Evolutionary conservation across 1,140 invertebrate genomes (phyloP), one percentile per base, ranked within the genome.

Genomic region (Brachionus sp.): DNA sequence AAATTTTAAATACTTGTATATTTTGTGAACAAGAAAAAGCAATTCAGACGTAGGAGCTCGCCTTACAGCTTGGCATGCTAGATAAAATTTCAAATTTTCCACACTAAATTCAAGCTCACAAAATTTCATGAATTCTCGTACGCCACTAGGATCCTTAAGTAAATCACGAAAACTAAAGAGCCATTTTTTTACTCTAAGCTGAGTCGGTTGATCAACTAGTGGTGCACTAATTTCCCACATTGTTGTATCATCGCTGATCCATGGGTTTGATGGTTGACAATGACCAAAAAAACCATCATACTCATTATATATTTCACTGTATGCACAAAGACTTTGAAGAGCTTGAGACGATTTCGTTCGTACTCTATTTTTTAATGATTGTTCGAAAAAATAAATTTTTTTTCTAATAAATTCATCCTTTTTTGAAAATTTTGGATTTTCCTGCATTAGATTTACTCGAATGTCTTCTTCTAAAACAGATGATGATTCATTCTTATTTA

Each of bases 81-180:
- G 44, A 23, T 37, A 70, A 25, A 86, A 88, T 95, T 96, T 97
- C 84, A 99, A 92, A 91, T 99, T 99, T 91, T 99, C 97, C 42
- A 94, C 95, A 86, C 95, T 97, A 89, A 98, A 99, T 90, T 99
- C 97, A 89, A 98, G 98, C 87, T 96, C 94, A 50, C 99, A 91
- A 90, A 98, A 98, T 87, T 93, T 93, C 84, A 93, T 92, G 89
- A 99, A 98, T 90, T 98, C 97, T 84, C 99, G 96, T 84, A 94
- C 90, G 3, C 97, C 97, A n/a, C 97, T 92, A 3, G 94, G 92
- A 91, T 99, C 97, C 84, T 93, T 93, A 9, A 99, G 90, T 57
- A 99, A 90, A 89, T 99, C 97, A 84, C 96, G 92, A 46, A 99
- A 92, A 86, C 94, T 94, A 88, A 99, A 98, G 10, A 93, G 95